Percentiles rank a stretch among this genome's conserved stretches.
These are phyloP conservation scores for Babyrousa celebensis DNA, from an alignment of 2,797 vertebrate species.

Conservation along the genomic window DNA sequence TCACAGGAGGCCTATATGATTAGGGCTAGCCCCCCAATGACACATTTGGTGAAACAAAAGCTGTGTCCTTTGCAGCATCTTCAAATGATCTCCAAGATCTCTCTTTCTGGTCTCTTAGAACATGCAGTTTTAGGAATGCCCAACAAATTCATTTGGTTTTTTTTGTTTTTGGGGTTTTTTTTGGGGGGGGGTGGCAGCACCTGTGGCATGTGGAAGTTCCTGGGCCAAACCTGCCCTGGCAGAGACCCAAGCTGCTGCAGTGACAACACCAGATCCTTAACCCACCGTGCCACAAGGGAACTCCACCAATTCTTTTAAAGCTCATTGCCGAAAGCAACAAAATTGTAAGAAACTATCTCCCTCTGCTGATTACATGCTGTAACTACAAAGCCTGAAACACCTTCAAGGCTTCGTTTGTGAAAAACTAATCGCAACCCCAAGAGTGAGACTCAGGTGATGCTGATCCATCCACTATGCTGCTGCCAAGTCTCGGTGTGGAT, in stretches of 20 bases:
- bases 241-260: no score
- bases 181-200: no score
- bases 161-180: no score
- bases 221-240: no score
- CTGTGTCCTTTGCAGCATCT: slow-evolving; percentile 25
- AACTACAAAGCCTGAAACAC: slow-evolving; percentile 41
- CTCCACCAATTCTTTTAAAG: background rate
- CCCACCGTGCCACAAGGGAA: no score
- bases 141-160: background rate
- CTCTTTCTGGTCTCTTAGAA: slow-evolving; percentile 44
- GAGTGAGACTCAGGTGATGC: background rate
- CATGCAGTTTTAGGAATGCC: background rate
- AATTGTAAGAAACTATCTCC: slow-evolving; percentile 22
- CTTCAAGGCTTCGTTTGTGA: background rate
- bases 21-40: background rate
- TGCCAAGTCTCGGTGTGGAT: background rate
- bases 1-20: slow-evolving; percentile 8
- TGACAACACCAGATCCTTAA: no score
- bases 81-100: slow-evolving; percentile 34
- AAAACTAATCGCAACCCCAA: background rate
- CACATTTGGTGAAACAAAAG: slow-evolving; percentile 9
- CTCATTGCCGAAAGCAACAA: background rate
- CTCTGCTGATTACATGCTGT: slow-evolving; percentile 68
- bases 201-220: no score
- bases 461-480: background rate